Evolutionary conservation across 2,113 vertebrate genomes (phyloP), one percentile per base, ranked within the genome.

Genomic region (Psilopsiagon aurifrons): DNA sequence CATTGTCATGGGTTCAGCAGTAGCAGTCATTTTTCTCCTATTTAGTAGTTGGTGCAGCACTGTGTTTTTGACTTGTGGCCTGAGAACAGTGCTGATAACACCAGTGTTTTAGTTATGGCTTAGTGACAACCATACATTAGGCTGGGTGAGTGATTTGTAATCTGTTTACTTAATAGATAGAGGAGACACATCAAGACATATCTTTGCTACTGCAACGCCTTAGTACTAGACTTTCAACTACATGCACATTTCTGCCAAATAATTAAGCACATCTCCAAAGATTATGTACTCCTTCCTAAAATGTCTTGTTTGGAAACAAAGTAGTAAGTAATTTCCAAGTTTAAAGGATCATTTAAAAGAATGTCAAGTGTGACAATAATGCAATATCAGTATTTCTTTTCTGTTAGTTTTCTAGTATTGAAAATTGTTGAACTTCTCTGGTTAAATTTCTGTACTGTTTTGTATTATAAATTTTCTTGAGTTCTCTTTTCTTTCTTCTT

Each of bases 401-500:
- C 15, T 57, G 6, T 90, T 86, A 41, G 15, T 79, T 66, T 86
- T 84, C 20, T 51, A 2, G 17, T 60, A 46, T 62, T 70, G 60
- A 85, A 88, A 68, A n/a, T 66, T 1, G 7, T 59, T 59, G 14
- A 35, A 59, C 24, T 35, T 59, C 55, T 59, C 20, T 59, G 33
- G 57, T 59, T 35, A 59, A 59, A 59, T 59, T 35, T 59, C 22
- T 94, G 20, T 60, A 18, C 59, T 92, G 69, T 82, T 91, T 81
- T 64, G 47, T 84, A 86, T 88, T 59, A 59, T 23, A 59, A 59
- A 15, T 95, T 97, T 97, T 96, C 74, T 94, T 97, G 64, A 95
- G 89, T 83, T 97, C 62, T 95, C 90, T 90, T 95, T 90, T 92
- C 95, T 97, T 90, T 97, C 80, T 96, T 90, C 77, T 93, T 95